Evolutionary conservation across 2,888 invertebrate species (phyloP).

Genomic region (Lithophane ornitopus): DNA sequence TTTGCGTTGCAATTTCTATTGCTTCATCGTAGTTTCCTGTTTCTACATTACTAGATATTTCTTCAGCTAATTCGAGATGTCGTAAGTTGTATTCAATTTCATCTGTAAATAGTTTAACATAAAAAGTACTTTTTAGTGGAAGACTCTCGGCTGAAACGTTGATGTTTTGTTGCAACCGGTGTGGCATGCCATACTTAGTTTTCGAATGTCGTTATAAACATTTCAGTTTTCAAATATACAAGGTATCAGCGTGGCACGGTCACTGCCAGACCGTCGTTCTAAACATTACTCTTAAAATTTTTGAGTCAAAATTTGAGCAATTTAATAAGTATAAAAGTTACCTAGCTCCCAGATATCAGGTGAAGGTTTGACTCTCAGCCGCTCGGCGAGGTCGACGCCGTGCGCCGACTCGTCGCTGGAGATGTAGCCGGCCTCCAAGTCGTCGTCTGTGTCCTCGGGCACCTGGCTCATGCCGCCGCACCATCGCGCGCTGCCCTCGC

Average conservation of each 20-base stretch:
- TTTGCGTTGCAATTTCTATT: conserved; percentile 76
- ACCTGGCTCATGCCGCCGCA: conserved; percentile 83
- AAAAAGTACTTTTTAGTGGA: not conserved
- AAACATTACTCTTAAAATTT: not conserved
- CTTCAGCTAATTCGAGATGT: conserved; percentile 86
- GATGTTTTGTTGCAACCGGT: not conserved
- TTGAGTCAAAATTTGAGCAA: not conserved
- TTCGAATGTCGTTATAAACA: not conserved
- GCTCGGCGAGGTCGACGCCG: conserved; percentile 86
- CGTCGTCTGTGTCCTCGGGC: conserved; percentile 85
- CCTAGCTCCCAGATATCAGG: conserved; percentile 88
- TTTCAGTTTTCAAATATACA: conserved; percentile 3
- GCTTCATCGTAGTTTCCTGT: conserved; percentile 86
- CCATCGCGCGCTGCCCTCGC: conserved; percentile 85
- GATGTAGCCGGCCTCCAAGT: conserved; percentile 85
- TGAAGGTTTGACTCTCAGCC: conserved; percentile 84
- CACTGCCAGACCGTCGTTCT: not conserved
- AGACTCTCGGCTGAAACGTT: not conserved
- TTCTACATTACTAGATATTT: conserved; percentile 82
- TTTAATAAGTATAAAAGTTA: conserved; percentile 59
- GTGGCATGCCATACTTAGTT: not conserved
- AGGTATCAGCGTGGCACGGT: not conserved
- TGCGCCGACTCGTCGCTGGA: conserved; percentile 90
- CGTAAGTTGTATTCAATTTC: conserved; percentile 82
- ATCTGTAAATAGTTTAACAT: conserved; percentile 73